Conservation (phyloP, 2,797 vertebrate species). For the Balearica regulorum region DNA sequence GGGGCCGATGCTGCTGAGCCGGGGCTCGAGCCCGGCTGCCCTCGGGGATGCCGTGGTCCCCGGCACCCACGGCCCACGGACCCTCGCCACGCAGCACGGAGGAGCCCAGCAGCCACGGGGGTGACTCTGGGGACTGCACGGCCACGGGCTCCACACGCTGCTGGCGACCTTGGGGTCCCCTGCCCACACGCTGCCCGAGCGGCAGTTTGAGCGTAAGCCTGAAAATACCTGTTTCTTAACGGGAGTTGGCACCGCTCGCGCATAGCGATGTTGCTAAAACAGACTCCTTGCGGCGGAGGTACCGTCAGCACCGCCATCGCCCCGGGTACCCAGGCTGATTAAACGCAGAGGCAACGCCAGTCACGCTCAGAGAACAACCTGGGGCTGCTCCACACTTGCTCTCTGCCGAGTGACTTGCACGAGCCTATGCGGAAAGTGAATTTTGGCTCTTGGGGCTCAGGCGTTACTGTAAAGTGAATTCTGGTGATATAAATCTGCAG, state of each 20-base stretch:
- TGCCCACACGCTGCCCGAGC: accelerated
- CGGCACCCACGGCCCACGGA: accelerated
- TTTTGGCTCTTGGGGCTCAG: not conserved
- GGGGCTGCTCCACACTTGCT: accelerated
- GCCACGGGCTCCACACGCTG: accelerated
- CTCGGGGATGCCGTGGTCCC: not conserved
- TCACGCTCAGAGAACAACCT: accelerated
- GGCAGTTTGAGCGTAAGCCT: accelerated
- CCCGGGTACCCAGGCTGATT: too few relatives aligned
- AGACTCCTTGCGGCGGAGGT: not conserved
- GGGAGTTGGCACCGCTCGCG: not conserved
- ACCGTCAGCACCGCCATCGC: not conserved
- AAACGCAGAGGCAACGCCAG: accelerated
- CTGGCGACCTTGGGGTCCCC: not conserved
- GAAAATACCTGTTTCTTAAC: not conserved
- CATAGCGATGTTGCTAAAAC: not conserved
- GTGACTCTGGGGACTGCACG: accelerated
- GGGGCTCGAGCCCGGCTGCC: not conserved
- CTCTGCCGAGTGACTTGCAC: not conserved
- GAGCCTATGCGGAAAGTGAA: not conserved
- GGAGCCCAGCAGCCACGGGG: not conserved
- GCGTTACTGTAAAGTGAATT: not conserved
- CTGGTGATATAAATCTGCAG: not conserved
- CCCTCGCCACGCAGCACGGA: not conserved
- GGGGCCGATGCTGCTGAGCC: not conserved